Evolutionary conservation across 2,797 vertebrate genomes (phyloP), one percentile per base, ranked within the genome.

Genomic region (Sebastes steindachneri): DNA sequence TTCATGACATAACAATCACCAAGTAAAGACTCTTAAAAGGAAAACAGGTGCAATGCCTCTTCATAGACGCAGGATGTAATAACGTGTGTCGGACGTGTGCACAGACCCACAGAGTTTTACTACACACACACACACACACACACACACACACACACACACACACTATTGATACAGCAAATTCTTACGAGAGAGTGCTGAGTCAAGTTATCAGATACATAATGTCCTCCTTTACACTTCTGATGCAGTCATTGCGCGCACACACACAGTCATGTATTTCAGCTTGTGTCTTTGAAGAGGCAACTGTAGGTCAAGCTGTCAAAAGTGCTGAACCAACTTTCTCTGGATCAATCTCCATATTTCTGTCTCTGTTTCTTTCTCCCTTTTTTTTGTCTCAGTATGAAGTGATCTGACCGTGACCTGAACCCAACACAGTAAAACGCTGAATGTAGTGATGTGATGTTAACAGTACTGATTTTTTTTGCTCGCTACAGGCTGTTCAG

Each of bases 301-400:
- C 80, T 71, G 51, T 66, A 69, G 79, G 80, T 87, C 89, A 89
- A 68, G 25, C 31, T 62, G 41, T 68, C 59, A 51, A 86, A 90
- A 90, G 60, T 75, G 87, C 84, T 88, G 81, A 86, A 55, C 31
- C 63, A 66, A 31, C 77, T 68, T 59, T 60, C 17, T 9, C 45
- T 41, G 14, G 12, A 58, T 69, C 68, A 37, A 15, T 51, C 28
- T 68, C 28, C 37, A 65, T 66, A 65, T 85, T 80, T 82, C 35
- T 59, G 62, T 58, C 19, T 51, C 19, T 82, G 23, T 48, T 29
- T 60, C 62, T 66, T 17, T 68, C 51, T 78, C 14, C 7, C 17
- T 26, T 64, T 25, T 64, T 71, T 60, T 37, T 35, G 10, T 35
- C 35, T 80, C 63, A 51, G 29, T 58, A 31, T 75, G 67, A 80